Base-by-base conservation (phyloP, 2,113 vertebrate species). In the Perca schrenkii region DNA sequence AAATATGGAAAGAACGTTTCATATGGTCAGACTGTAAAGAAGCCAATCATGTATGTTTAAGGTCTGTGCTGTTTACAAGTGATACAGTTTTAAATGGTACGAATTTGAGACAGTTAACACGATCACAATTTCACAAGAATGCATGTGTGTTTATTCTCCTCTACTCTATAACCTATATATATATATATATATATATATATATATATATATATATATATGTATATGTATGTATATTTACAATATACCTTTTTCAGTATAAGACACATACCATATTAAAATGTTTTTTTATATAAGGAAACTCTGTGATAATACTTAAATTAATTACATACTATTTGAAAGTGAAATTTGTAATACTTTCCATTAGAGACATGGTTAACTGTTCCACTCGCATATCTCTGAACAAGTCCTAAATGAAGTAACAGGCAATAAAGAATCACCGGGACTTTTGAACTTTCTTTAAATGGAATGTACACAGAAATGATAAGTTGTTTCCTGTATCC, bases 361-460 rank as follows among this genome's bases (percentile, higher is more conserved):
- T 74, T 43, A 66, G 36, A 31, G 58, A 56, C 10, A 15, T 69
- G 61, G 36, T 71, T 82, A 79, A 73, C 46, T 62, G 22, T 56
- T 62, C 49, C 72, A 49, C 47, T 82, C 17, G 74, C 69, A 46
- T 79, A 71, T 90, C 78, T 77, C 62, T 74, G 28, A 25, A 14
- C n/a, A 53, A 56, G 22, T 61, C 40, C 40, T 40, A 74, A 77
- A 68, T 86, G 63, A 84, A 83, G 62, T 53, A 66, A 76, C 63
- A 52, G 60, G 28, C 66, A 72, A 71, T 49, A 52, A 71, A 82
- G 67, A 85, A 80, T 73, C 74, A 10, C n/a, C n/a, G 79, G 52
- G 53, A 79, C 85, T 84, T 89, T 67, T 86, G 80, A 89, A 87
- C 80, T 82, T 28, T 62, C 58, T 91, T 88, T 90, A 83, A 91